Evolutionary conservation across 2,888 invertebrate genomes (phyloP).

Genomic region (Chironomus tentans): DNA sequence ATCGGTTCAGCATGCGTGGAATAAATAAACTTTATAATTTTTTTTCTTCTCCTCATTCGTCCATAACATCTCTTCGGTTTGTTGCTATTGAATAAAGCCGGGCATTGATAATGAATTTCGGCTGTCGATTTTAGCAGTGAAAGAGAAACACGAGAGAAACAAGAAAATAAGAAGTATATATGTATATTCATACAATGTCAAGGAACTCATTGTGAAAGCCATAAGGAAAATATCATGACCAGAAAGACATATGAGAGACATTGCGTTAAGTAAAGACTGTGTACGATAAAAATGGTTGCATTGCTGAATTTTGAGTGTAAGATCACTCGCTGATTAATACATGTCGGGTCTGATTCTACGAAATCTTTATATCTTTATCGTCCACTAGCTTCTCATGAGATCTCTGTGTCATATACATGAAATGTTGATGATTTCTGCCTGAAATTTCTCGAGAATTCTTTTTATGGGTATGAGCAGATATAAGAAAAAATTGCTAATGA

Average conservation of each 20-base stretch:
- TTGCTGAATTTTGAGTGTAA: neutral
- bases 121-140: neutral
- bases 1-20: neutral
- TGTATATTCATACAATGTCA: slow-evolving; percentile 3
- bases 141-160: neutral
- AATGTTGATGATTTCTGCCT: neutral
- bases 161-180: neutral
- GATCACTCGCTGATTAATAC: neutral
- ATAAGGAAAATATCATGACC: no score
- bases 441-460: neutral
- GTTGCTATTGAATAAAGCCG: neutral
- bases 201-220: neutral
- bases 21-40: neutral
- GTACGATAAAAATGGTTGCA: slow-evolving; percentile 1
- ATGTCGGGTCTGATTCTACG: neutral
- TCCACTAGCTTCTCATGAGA: neutral
- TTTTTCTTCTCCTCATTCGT: no score
- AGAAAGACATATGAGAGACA: neutral
- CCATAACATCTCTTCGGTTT: neutral
- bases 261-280: neutral
- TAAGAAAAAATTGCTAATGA: no score
- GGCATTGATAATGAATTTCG: slow-evolving; percentile 20
- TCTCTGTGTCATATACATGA: no score
- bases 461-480: neutral
- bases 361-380: neutral